Percentiles rank a stretch among this genome's conserved stretches.
phyloP scores from a whole-genome alignment of 1,140 invertebrate genomes.

The Temnothorax nylanderi region DNA sequence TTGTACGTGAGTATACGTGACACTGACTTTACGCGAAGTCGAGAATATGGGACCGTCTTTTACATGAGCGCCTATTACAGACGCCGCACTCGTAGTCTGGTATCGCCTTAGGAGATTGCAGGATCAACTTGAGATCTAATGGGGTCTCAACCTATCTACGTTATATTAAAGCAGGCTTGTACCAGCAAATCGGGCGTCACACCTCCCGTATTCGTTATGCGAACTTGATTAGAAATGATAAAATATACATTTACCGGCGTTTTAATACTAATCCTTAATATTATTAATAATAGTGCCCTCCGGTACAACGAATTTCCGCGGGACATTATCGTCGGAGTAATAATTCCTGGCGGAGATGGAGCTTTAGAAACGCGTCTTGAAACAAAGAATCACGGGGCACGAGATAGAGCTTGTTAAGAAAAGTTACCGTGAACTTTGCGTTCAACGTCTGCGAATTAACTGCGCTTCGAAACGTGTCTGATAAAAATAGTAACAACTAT shows the following conservation, averaged over 20 bases:
- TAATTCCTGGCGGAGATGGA: constrained; percentile 15
- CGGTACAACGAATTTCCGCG: background rate
- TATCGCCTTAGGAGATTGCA: constrained; percentile 67
- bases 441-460: constrained; percentile 64
- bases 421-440: constrained; percentile 64
- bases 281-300: constrained; percentile 6
- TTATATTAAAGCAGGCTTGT: constrained; percentile 51
- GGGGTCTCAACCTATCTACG: constrained; percentile 68
- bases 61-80: constrained; percentile 68
- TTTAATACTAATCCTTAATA: constrained; percentile 1
- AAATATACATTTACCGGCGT: constrained; percentile 32
- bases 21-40: constrained; percentile 55
- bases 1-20: constrained; percentile 48
- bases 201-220: constrained; percentile 26
- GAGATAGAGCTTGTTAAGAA: constrained; percentile 59
- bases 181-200: constrained; percentile 50
- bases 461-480: constrained; percentile 55
- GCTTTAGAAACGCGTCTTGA: constrained; percentile 46
- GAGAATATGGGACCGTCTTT: constrained; percentile 56
- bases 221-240: constrained; percentile 40
- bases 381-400: constrained; percentile 57
- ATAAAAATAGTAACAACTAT: constrained; percentile 64
- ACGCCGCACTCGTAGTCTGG: constrained; percentile 70
- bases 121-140: constrained; percentile 74
- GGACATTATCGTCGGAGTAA: constrained; percentile 24